Percentiles rank a stretch among this genome's conserved stretches.
Conservation (phyloP, 2,113 vertebrate species). For the Pyxicephalus adspersus region DNA sequence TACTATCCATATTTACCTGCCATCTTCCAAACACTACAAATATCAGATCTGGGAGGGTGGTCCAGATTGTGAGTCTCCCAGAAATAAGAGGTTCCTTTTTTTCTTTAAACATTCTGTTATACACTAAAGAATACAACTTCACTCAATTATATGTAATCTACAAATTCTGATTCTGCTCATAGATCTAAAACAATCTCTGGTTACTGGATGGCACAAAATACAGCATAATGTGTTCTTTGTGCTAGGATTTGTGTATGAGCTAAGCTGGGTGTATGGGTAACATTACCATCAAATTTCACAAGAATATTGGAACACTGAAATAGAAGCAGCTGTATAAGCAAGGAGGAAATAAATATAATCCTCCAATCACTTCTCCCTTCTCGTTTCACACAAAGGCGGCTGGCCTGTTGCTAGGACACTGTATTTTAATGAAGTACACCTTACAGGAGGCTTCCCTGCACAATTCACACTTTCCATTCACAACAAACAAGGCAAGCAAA, state of each 20-base stretch:
- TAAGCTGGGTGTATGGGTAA: slow-evolving; percentile 37
- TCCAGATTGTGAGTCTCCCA: no score
- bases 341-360: slow-evolving; percentile 40
- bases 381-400: slow-evolving; percentile 43
- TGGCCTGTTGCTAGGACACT: slow-evolving; percentile 12
- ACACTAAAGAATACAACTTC: no score
- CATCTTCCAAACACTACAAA: no score
- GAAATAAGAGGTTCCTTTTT: no score
- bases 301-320: slow-evolving; percentile 61
- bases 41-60: no score
- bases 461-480: background rate
- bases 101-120: no score
- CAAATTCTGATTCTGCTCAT: no score
- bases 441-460: background rate
- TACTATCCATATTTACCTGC: no score
- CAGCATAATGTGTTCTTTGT: background rate
- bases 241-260: background rate
- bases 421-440: slow-evolving; percentile 10
- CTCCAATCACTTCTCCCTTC: slow-evolving; percentile 4
- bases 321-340: slow-evolving; percentile 58
- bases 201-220: background rate
- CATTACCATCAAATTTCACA: slow-evolving; percentile 55
- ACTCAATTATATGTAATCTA: no score
- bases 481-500: background rate
- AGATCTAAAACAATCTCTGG: background rate